These are phyloP conservation scores for Leptothorax acervorum DNA, from an alignment of 2,888 invertebrate species.

Conservation along the genomic window DNA sequence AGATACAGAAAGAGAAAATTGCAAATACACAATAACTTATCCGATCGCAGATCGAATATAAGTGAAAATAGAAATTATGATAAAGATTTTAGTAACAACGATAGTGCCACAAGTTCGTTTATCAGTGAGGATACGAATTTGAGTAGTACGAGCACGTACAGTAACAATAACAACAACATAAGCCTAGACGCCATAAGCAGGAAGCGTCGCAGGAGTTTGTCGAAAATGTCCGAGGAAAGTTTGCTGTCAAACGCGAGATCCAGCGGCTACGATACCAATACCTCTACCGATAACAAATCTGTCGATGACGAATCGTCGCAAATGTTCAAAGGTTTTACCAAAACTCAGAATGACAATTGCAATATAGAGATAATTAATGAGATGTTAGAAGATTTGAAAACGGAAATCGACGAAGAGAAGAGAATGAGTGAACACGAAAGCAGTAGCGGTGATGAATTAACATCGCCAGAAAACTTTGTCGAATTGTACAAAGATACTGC, in stretches of 20 bases:
- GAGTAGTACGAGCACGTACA: constrained; percentile 68
- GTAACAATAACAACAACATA: constrained; percentile 74
- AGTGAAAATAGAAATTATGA: constrained; percentile 62
- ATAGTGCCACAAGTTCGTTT: constrained; percentile 65
- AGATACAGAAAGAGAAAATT: constrained; percentile 71
- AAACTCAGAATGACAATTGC: constrained; percentile 55
- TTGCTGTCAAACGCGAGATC: constrained; percentile 66
- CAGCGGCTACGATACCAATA: constrained; percentile 74
- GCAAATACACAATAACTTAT: constrained; percentile 78
- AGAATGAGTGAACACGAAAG: background rate
- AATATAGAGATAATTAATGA: constrained; percentile 66
- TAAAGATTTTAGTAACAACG: constrained; percentile 54
- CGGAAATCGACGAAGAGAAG: constrained; percentile 52
- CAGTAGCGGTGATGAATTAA: background rate
- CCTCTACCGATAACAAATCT: constrained; percentile 64
- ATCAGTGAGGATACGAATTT: constrained; percentile 71
- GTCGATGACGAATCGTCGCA: constrained; percentile 48
- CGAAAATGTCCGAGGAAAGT: constrained; percentile 74
- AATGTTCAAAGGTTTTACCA: constrained; percentile 74
- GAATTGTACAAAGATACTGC: background rate
- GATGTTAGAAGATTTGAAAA: constrained; percentile 63
- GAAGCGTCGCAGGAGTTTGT: constrained; percentile 69
- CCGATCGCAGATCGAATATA: constrained; percentile 46
- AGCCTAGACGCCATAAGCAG: constrained; percentile 52
- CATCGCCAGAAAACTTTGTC: constrained; percentile 9